Conservation (phyloP, 2,888 invertebrate species). For the Hymenopus coronatus region DNA sequence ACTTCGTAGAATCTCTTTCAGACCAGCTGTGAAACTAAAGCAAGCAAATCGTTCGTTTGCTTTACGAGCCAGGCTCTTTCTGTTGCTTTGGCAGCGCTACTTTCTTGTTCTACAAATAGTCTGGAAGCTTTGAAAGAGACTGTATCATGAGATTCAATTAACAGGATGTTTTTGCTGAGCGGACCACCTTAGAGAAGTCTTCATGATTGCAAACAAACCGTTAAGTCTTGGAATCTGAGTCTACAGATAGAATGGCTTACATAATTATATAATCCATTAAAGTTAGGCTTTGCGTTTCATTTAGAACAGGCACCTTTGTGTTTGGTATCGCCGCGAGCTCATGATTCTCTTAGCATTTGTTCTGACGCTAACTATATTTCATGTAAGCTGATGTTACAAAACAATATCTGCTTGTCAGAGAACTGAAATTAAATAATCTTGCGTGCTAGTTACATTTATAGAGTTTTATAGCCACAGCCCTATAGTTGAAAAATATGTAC, state of each 20-base stretch:
- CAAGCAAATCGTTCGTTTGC: too few relatives aligned
- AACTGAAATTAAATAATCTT: too few relatives aligned
- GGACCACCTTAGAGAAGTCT: slow-evolving; percentile 7
- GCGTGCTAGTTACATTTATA: too few relatives aligned
- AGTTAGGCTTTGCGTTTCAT: background rate
- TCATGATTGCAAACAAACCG: background rate
- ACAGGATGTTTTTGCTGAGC: background rate
- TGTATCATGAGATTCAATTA: background rate
- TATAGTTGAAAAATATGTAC: too few relatives aligned
- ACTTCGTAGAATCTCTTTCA: too few relatives aligned
- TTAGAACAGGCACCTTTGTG: background rate
- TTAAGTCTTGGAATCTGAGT: background rate
- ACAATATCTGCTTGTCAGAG: too few relatives aligned
- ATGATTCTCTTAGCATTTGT: too few relatives aligned
- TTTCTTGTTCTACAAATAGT: background rate
- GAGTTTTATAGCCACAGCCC: too few relatives aligned
- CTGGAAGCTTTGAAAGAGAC: background rate
- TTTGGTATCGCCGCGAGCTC: background rate
- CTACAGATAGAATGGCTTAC: background rate
- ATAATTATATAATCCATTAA: background rate
- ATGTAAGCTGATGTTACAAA: too few relatives aligned
- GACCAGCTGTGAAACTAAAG: too few relatives aligned
- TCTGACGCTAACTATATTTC: too few relatives aligned
- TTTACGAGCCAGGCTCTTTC: background rate
- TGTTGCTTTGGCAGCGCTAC: background rate